phyloP scores from a whole-genome alignment of 2,113 vertebrate species.

The Microcebus tavaratra region DNA sequence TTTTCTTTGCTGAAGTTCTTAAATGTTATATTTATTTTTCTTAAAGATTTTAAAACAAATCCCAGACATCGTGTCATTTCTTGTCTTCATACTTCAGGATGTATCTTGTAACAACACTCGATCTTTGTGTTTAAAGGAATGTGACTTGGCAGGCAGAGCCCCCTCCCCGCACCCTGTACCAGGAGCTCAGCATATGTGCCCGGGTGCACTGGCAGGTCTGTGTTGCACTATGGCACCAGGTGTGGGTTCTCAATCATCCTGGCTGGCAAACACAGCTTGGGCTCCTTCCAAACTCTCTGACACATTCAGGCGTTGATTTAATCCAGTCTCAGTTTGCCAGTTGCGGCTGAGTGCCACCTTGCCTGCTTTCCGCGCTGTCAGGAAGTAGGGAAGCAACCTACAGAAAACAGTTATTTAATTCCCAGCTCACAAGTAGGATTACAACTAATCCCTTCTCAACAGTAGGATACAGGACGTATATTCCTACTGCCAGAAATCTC shows the following conservation, averaged over 20 bases:
- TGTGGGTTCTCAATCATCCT: slow-evolving; percentile 42
- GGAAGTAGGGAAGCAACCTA: background rate
- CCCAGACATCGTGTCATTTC: background rate
- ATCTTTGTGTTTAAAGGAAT: background rate
- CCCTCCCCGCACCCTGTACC: background rate
- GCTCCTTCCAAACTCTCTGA: slow-evolving; percentile 34
- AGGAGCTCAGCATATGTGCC: background rate
- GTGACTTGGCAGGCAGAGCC: background rate
- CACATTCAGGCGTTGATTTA: background rate
- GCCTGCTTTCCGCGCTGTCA: background rate
- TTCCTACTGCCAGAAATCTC: background rate
- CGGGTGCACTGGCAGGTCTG: background rate
- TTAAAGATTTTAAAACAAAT: background rate
- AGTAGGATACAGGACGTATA: background rate
- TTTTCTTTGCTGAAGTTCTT: background rate
- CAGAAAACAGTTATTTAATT: background rate
- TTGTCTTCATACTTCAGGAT: background rate
- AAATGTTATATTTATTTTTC: background rate
- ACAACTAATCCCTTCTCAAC: background rate
- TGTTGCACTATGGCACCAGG: background rate
- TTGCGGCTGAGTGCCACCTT: background rate
- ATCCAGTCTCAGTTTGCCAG: background rate
- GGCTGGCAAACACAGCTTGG: background rate
- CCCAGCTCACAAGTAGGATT: background rate
- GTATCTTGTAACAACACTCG: background rate